Evolutionary conservation across 2,888 invertebrate species (phyloP).

Genomic region (Polia nebulosa): DNA sequence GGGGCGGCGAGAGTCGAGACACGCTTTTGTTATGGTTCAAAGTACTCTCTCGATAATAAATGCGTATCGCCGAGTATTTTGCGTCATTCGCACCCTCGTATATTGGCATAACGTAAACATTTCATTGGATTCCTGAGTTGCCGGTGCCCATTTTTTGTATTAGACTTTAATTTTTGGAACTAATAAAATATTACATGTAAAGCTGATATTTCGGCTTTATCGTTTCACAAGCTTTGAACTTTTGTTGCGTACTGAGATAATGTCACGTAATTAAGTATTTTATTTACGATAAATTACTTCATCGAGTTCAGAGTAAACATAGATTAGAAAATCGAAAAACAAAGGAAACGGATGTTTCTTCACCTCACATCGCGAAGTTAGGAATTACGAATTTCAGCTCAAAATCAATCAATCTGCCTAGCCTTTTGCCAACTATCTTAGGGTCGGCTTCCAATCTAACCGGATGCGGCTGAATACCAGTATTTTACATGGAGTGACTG

Average conservation of each 20-base stretch:
- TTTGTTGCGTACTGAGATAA: slow-evolving; percentile 3
- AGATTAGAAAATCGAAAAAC: not conserved
- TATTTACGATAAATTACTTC: not conserved
- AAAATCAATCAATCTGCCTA: too few relatives aligned
- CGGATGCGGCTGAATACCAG: too few relatives aligned
- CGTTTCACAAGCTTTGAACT: not conserved
- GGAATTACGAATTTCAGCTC: not conserved
- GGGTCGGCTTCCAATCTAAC: too few relatives aligned
- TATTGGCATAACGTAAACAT: slow-evolving; percentile 70
- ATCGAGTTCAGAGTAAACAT: not conserved
- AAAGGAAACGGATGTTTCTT: not conserved
- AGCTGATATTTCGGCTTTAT: slow-evolving; percentile 7
- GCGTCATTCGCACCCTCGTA: slow-evolving; percentile 71
- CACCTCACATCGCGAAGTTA: not conserved
- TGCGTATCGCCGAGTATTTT: slow-evolving; percentile 67
- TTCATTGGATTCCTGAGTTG: slow-evolving; percentile 56
- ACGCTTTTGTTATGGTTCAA: slow-evolving; percentile 71
- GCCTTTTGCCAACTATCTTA: too few relatives aligned
- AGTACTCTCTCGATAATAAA: slow-evolving; percentile 71
- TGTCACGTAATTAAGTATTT: not conserved
- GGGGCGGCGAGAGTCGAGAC: slow-evolving; percentile 35
- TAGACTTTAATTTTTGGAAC: not conserved
- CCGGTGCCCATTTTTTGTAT: slow-evolving; percentile 23
- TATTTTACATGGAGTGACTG: too few relatives aligned
- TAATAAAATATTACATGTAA: not conserved